Evolutionary conservation across 1,140 invertebrate genomes (phyloP).

Genomic region (Pseudomyrmex sp.): DNA sequence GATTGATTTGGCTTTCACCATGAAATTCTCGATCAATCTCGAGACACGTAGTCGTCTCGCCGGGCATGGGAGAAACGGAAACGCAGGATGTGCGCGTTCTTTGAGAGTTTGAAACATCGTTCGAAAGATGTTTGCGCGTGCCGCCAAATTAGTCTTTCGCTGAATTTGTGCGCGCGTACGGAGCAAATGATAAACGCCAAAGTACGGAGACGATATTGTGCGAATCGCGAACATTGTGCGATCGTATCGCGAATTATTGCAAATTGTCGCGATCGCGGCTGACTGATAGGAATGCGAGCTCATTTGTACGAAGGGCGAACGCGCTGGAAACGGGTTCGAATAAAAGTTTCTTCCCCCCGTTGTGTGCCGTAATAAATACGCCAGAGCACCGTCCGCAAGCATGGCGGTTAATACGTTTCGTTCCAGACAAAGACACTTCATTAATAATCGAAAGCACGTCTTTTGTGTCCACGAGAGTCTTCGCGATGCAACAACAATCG

Average conservation of each 20-base stretch:
- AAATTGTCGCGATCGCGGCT: background rate
- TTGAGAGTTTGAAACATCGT: background rate
- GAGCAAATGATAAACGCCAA: constrained; percentile 2
- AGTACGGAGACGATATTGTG: background rate
- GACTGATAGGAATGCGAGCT: constrained; percentile 22
- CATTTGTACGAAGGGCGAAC: constrained; percentile 31
- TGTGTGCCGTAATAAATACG: constrained; percentile 73
- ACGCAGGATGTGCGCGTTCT: background rate
- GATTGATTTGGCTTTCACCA: constrained; percentile 41
- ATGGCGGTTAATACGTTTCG: constrained; percentile 75
- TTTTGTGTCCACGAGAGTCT: constrained; percentile 68
- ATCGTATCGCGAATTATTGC: background rate
- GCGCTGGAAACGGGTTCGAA: constrained; percentile 33
- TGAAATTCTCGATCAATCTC: background rate
- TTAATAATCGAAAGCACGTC: constrained; percentile 79
- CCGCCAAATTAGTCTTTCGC: background rate
- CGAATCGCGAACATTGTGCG: background rate
- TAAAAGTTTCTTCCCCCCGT: constrained; percentile 62
- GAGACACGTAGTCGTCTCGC: background rate
- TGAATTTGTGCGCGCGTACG: no score
- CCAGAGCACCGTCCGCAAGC: constrained; percentile 29
- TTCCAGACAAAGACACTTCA: constrained; percentile 79
- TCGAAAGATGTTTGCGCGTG: background rate
- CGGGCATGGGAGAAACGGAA: background rate
- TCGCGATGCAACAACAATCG: background rate